Base-by-base conservation (phyloP, 1,140 invertebrate species). In the Megalonaias nervosa region DNA sequence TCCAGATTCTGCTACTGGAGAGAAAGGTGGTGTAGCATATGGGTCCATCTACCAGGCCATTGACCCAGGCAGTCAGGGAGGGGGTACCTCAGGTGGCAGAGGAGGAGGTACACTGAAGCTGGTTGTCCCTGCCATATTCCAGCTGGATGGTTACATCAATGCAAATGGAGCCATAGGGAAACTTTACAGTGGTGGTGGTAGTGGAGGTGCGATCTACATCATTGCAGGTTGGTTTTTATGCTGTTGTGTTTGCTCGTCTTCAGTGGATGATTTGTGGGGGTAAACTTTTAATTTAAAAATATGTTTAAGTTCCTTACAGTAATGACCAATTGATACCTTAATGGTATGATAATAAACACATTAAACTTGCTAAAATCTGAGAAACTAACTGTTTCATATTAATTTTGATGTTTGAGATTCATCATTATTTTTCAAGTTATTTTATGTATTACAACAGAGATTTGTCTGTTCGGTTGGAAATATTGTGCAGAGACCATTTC, bases 201-300 rank as follows among this genome's bases (percentile, higher is more conserved):
- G 85, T 79, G 85, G 83, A 26, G 85, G 85, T 17, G 79, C 83
- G 23, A 71, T 83, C 14, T 82, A 31, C 48, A 83, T 86, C 26
- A 77, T 76, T 69, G 75, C 80, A 57, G 85, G 85, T 86, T 73
- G 71, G 78, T 76, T 48, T 4, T 48, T 4, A 48, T 48, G 0
- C 38, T 6, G 38, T 48, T 48, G 5, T 9, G 38, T 48, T 48
- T 48, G 1, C 38, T 48, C 9, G 38, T 48, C 6, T 48, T 48
- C 4, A 48, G 9, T 48, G 9, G 38, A 5, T 48, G 38, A 11
- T 26, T 67, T 26, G 1, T 67, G 66, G n/a, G 66, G 19, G 66
- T n/a, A n/a, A 19, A 56, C 19, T 38, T 17, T 16, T 21, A 65
- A 23, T 21, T 9, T 16, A 31, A 74, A 21, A 31, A 31, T n/a